phyloP scores from a whole-genome alignment of 2,888 invertebrate species.

The Euclidia mi region DNA sequence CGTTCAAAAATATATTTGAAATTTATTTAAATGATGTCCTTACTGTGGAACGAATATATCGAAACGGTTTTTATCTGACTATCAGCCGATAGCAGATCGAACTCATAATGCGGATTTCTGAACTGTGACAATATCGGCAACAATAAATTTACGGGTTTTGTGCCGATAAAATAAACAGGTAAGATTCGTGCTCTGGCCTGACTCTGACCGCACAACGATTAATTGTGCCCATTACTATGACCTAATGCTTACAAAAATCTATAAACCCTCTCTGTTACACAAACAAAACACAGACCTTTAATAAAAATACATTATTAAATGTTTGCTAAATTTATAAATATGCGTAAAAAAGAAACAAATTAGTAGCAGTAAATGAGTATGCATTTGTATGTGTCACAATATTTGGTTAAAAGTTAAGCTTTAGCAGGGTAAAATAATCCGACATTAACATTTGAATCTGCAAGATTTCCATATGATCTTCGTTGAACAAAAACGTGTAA shows the following conservation, averaged over 20 bases:
- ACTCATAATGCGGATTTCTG: conserved; percentile 76
- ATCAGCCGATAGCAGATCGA: conserved; percentile 72
- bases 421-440: conserved; percentile 39
- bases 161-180: conserved; percentile 75
- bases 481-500: conserved; percentile 49
- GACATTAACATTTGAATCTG: conserved; percentile 54
- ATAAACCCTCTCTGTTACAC: conserved; percentile 29
- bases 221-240: conserved; percentile 52
- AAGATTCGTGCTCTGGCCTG: conserved; percentile 50
- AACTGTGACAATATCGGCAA: conserved; percentile 75
- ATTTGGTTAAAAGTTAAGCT: conserved; percentile 10
- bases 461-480: conserved; percentile 53
- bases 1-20: background rate
- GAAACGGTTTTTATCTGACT: conserved; percentile 61
- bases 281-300: conserved; percentile 21
- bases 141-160: conserved; percentile 79
- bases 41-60: conserved; percentile 14
- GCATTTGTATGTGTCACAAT: conserved; percentile 11
- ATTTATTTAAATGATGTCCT: no score
- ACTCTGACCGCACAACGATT: conserved; percentile 52
- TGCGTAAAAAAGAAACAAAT: no score
- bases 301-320: no score
- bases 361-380: no score
- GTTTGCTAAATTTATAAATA: no score
- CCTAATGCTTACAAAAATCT: conserved; percentile 41